Evolutionary conservation across 2,888 invertebrate species (phyloP), one percentile per base, ranked within the genome.

Genomic region (Ormyrus thymus): DNA sequence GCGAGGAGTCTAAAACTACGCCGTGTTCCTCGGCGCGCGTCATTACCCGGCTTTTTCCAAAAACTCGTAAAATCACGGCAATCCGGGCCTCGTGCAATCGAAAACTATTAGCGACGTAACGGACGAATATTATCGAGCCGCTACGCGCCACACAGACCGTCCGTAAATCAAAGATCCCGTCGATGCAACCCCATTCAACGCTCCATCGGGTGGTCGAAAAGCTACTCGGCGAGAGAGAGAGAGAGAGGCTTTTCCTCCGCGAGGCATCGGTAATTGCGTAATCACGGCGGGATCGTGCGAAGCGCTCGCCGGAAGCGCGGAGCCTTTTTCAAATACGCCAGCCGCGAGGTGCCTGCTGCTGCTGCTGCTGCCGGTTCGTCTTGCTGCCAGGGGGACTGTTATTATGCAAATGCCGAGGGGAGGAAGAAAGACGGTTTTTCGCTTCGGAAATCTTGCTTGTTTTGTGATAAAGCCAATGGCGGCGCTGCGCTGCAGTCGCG

Each of bases 221-320:
- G 46, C 29, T 29, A 29, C 29, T 29, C 29, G 29, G 1, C 13
- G 10, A 50, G 65, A 65, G 7, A 62, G 15, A 59, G 53, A 11
- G 8, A 74, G 72, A 65, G 48, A 76, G 29, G 62, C 72, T 72
- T 51, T 76, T 78, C 77, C 77, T 70, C 79, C 69, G 79, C 51
- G 62, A 74, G 56, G 66, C 77, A 77, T 74, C 78, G 73, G 80
- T 82, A 82, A 84, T 83, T 82, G 80, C 82, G 81, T 82, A 84
- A 83, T 82, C 80, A 73, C 64, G 80, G 73, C 59, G 76, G 10
- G 61, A 61, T 64, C 55, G 45, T 7, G 45, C 45, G 53, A 6
- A 15, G 13, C 13, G n/a, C 48, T 46, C 76, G 79, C 78, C 77
- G 78, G 81, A 75, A 73, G 81, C 29, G 29, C 29, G 29, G 29